Base-by-base conservation (phyloP, 2,888 invertebrate species). In the Germaria angustata region DNA sequence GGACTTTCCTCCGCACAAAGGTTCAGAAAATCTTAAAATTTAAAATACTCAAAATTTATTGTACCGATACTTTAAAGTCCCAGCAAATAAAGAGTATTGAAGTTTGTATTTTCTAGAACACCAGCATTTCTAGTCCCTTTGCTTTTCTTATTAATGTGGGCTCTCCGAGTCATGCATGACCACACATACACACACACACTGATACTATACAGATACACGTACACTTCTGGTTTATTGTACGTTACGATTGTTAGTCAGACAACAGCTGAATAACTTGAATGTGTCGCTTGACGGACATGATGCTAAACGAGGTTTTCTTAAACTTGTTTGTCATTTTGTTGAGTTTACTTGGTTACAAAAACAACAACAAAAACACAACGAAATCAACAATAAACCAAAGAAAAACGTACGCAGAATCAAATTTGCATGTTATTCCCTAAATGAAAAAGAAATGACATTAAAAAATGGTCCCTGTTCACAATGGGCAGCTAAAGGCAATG, bases 141-240 rank as follows among this genome's bases (percentile, higher is more conserved):
- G 15, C 32, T 46, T 51, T 69, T 53, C 71, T 73, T 71, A 44
- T 80, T 51, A 59, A 53, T 72, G 44, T 76, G 36, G 55, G 61
- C 55, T 85, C 87, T 86, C 88, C 59, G 17, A 65, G 87, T 88
- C 89, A 89, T 88, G 88, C 88, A 86, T 87, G 87, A 85, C n/a
- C n/a, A n/a, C n/a, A n/a, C n/a, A n/a, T n/a, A n/a, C n/a, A n/a
- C n/a, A 89, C 86, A 86, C 88, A 87, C 87, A 85, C 8, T 13
- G 84, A 87, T 17, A 46, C 24, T 24, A 13, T 2, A 39, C 24
- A 61, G 0, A n/a, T 17, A 28, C 28, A 72, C n/a, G 49, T 41
- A 86, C 84, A 85, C 86, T 34, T 15, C 49, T 22, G 57, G 34
- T 24, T 71, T 69, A 55, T 24, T 36, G 32, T 15, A 61, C 34